Evolutionary conservation across 2,113 vertebrate genomes (phyloP), one percentile per base, ranked within the genome.

Genomic region (Scytalopus superciliaris): DNA sequence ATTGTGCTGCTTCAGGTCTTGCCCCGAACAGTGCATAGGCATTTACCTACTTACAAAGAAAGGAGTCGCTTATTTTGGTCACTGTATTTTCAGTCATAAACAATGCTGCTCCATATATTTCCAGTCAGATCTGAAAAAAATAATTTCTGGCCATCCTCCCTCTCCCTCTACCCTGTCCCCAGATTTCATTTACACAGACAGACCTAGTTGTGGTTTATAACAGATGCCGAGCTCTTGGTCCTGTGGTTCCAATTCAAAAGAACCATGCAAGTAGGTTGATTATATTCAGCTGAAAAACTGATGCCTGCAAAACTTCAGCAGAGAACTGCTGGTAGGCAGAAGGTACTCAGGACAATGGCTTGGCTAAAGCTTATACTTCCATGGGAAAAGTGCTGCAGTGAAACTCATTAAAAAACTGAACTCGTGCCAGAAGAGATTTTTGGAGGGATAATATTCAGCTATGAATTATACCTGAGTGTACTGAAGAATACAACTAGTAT

Each of bases 161-260:
- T 67, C 35, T 57, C 31, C 19, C 23, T 7, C 9, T 59, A 7
- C 2, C 9, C 16, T 0, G 0, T 11, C 14, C 22, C 19, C 9
- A 33, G 24, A 44, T 44, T 69, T 59, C 45, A 39, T 25, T 90
- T 83, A 55, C 60, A 57, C 23, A 85, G 22, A n/a, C 53, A 89
- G 28, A 78, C 11, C 4, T 49, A 31, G 8, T 1, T n/a, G 37
- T 4, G 6, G 27, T 74, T 86, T 69, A 47, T 7, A 83, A 40
- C 4, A 69, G 63, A 69, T 14, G 11, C 17, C 27, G 56, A 77
- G 21, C 22, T 76, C 40, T 89, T 25, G 19, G 42, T 57, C 49
- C 30, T 67, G 4, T 2, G 4, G 45, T 11, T 77, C 55, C 24
- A 59, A 5, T 10, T 47, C 55, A 33, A 33, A n/a, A 14, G 55